Evolutionary conservation across 2,797 vertebrate genomes (phyloP), one percentile per base, ranked within the genome.

Genomic region (Danio aesculapii): DNA sequence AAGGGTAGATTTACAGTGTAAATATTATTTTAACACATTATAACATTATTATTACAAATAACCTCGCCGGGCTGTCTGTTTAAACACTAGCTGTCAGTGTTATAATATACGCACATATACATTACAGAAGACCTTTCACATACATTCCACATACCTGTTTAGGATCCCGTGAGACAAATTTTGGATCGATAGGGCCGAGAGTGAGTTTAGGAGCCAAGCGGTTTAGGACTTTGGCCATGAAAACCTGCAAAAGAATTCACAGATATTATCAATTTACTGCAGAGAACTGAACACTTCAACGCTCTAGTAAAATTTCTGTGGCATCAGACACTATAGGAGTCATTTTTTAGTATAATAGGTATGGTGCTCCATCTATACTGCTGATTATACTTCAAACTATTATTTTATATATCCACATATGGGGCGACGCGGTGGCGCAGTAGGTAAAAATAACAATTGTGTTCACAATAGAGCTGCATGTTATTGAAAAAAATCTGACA

Each of bases 161-260:
- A 85, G 94, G 92, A 88, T 98, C 96, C 76, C 97, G 92, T 67
- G 98, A 97, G 79, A 99, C 64, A 87, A 92, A 93, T 6, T 90
- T 97, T 85, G 97, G 92, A 4, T 99, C 95, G 13, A 99, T 96
- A 0, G 93, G 80, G 63, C 98, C 98, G 81, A 99, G 88, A 16
- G 92, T 85, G 55, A 99, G 76, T 84, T 95, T 97, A 39, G 98
- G 98, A 85, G 96, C 77, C 88, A 99, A 88, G 4, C 96, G 91
- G 89, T 95, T 98, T 84, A 99, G 92, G 55, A 99, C 84, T 92
- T 97, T 99, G 0, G 95, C 97, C 71, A 96, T 70, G 61, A 98
- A 97, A 90, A 99, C 92, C 98, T 99, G 88, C 30, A 46, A 83
- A 85, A 88, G 77, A 89, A 74, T 77, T 21, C 4, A 16, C 49